Evolutionary conservation across 2,888 invertebrate species (phyloP).

Genomic region (Lordiphosa andalusiaca): DNA sequence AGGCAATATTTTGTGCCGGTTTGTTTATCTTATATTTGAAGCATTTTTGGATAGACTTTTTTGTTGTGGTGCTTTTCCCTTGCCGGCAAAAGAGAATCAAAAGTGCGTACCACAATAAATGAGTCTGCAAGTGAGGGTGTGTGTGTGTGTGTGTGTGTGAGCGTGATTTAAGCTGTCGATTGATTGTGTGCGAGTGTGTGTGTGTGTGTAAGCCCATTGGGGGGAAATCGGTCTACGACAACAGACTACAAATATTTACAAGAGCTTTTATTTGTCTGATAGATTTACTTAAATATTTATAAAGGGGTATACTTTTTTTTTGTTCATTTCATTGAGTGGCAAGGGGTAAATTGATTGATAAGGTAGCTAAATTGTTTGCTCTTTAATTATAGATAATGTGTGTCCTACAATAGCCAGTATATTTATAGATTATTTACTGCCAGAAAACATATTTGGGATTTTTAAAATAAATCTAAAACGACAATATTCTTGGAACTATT

Average conservation of each 20-base stretch:
- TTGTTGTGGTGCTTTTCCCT: conserved; percentile 26
- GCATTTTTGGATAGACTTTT: conserved; percentile 24
- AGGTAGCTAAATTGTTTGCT: too few species aligned
- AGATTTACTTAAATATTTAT: conserved; percentile 37
- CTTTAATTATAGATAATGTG: too few species aligned
- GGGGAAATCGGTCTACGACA: conserved; percentile 13
- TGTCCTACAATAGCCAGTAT: too few species aligned
- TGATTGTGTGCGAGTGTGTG: conserved; percentile 21
- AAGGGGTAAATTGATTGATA: background rate
- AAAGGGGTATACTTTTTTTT: conserved; percentile 1
- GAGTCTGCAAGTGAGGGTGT: background rate
- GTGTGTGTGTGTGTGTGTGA: conserved; percentile 15
- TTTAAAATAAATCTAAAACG: too few species aligned
- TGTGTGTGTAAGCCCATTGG: conserved; percentile 17
- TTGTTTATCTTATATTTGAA: conserved; percentile 53
- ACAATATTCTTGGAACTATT: too few species aligned
- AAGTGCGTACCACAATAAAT: conserved; percentile 22
- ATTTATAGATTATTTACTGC: too few species aligned
- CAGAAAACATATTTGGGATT: too few species aligned
- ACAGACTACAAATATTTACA: conserved; percentile 45
- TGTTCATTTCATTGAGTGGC: conserved; percentile 1
- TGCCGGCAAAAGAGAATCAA: conserved; percentile 36
- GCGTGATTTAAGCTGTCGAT: too few species aligned
- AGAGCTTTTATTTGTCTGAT: conserved; percentile 26
- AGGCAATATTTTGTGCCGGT: conserved; percentile 35